Percentiles rank a stretch among this genome's conserved stretches.
Evolutionary conservation across 2,888 invertebrate species (phyloP).

Genomic region (Andrena bicolor): DNA sequence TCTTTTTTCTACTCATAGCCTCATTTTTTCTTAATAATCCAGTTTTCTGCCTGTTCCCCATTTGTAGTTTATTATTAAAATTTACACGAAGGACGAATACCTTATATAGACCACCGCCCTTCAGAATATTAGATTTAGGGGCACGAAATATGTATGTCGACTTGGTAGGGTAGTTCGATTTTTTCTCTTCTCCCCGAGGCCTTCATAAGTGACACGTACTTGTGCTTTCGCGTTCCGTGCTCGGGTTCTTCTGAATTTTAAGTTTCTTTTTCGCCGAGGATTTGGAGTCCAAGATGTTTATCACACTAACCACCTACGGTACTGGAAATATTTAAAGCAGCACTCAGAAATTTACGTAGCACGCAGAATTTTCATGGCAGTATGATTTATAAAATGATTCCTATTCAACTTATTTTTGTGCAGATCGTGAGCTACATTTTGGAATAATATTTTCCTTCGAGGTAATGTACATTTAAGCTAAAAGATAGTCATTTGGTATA

Average conservation of each 20-base stretch:
- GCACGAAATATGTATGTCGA: slow-evolving; percentile 3
- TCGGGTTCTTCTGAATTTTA: background rate
- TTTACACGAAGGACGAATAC: background rate
- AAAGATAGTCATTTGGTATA: too few relatives aligned
- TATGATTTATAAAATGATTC: too few relatives aligned
- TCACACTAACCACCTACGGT: background rate
- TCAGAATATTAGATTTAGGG: background rate
- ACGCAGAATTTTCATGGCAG: too few relatives aligned
- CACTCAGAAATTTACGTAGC: too few relatives aligned
- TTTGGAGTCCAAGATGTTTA: background rate
- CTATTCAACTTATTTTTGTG: too few relatives aligned
- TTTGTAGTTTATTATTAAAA: background rate
- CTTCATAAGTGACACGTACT: background rate
- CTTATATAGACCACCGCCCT: background rate
- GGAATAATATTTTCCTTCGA: too few relatives aligned
- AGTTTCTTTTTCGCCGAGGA: background rate
- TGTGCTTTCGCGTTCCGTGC: background rate
- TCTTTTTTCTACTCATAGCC: too few relatives aligned
- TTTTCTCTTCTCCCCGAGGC: background rate
- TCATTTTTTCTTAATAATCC: too few relatives aligned
- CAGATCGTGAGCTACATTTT: too few relatives aligned
- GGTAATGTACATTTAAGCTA: too few relatives aligned
- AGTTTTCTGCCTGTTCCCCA: background rate
- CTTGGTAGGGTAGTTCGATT: background rate
- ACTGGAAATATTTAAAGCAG: too few relatives aligned